Evolutionary conservation across 2,113 vertebrate species (phyloP), one percentile per base, ranked within the genome.

Genomic region (Thalassoma bifasciatum): DNA sequence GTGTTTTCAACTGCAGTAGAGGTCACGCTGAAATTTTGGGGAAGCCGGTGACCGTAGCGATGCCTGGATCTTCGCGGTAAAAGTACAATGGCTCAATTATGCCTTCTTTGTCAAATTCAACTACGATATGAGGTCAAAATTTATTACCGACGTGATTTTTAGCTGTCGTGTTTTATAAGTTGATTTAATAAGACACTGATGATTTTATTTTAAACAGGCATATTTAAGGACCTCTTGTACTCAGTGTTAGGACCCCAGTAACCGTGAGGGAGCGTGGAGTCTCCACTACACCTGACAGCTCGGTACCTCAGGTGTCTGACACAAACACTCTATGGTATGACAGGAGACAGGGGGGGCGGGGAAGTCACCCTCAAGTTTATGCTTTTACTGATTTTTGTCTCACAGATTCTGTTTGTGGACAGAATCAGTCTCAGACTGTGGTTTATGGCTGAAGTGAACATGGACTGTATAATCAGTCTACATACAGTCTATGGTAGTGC

Each of bases 1-100:
- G 85, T 94, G 87, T 94, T 94, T 93, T 94, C 91, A 94, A 91
- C 88, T 82, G 93, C 91, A 90, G 84, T 94, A 94, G 93, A 95
- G 94, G 94, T 95, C 93, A 94, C 72, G 81, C 83, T 88, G 65
- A 87, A 89, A 83, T 69, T 86, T 79, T 75, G 67, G 36, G 69
- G 47, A 75, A 50, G 46, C 2, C 63, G 90, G 42, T 52, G 84
- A 14, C 81, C 5, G 5, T 23, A 3, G 1, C 71, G 69, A 42
- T 80, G 93, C 94, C 93, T 93, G 80, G 8, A 4, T 8, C 22
- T 0, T 24, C 23, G 73, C 0, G 19, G 0, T 8, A 4, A 47
- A 46, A 58, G 4, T 3, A 23, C 4, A 3, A 5, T 1, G 3
- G n/a, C 58, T 36, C 8, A 4, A 12, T 38, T 17, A 21, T 37